A percentile compares a stretch with the other conserved stretches of the same genome.
Evolutionary conservation across 23 tunicate genomes (phyloP).

Genomic region (Halocynthia roretzi): DNA sequence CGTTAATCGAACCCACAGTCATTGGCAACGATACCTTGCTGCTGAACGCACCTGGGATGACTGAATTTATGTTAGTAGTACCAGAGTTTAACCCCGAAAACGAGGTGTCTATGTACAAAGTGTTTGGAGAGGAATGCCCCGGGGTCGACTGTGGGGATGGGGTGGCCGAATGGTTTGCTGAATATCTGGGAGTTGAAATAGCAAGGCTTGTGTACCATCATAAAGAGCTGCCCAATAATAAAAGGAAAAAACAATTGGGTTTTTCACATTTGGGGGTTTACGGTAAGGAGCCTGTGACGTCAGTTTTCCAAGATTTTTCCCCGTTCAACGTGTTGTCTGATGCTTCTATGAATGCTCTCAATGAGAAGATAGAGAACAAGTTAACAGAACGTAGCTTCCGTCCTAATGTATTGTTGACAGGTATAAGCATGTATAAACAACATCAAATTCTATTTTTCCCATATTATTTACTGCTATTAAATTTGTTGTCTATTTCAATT

Average conservation of each 20-base stretch:
- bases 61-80: neutral
- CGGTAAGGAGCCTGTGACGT: neutral
- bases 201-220: conserved; percentile 8
- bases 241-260: neutral
- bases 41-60: conserved; percentile 20
- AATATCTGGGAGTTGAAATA: neutral
- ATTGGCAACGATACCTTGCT: neutral
- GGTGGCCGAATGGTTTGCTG: conserved; percentile 11
- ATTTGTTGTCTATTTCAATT: too few species aligned
- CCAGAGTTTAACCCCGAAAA: neutral
- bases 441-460: too few species aligned
- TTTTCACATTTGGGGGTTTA: conserved; percentile 14
- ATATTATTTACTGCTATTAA: too few species aligned
- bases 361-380: conserved; percentile 8
- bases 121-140: conserved; percentile 3
- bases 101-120: conserved; percentile 7
- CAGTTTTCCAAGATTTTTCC: conserved; percentile 14
- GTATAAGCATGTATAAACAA: neutral
- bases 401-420: conserved; percentile 18
- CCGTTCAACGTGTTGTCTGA: conserved; percentile 22
- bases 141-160: conserved; percentile 21
- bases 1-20: conserved; percentile 13
- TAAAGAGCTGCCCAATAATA: conserved; percentile 4
- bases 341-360: conserved; percentile 14
- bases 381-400: conserved; percentile 16